These are phyloP conservation scores for Calliphora vomitoria DNA, from an alignment of 2,888 invertebrate species.

Conservation along the genomic window DNA sequence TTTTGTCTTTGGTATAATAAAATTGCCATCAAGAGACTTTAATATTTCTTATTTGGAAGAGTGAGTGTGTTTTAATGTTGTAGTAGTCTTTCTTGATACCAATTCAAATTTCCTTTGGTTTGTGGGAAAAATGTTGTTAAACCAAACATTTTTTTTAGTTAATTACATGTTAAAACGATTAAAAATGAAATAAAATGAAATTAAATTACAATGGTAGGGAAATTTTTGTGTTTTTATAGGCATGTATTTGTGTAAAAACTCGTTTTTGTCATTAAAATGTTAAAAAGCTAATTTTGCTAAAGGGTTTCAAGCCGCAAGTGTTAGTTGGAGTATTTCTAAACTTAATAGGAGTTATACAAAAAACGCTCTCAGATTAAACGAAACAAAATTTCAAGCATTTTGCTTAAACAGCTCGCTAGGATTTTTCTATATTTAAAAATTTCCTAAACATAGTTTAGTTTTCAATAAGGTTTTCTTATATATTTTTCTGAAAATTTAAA, in stretches of 20 bases:
- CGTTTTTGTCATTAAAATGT: neutral
- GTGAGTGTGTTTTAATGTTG: neutral
- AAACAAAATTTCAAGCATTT: too few species aligned
- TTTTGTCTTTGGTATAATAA: slow-evolving; percentile 53
- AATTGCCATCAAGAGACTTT: slow-evolving; percentile 53
- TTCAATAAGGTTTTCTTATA: too few species aligned
- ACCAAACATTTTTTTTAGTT: neutral
- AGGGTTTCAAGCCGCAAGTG: neutral
- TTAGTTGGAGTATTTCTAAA: neutral
- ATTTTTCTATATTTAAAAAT: too few species aligned
- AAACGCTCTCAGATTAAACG: neutral
- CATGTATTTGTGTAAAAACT: neutral
- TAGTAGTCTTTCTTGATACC: neutral
- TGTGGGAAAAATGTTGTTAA: neutral
- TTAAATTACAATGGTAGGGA: neutral
- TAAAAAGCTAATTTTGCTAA: neutral
- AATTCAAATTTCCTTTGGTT: neutral
- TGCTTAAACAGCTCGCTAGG: too few species aligned
- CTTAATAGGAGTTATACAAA: neutral
- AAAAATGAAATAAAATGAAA: slow-evolving; percentile 25
- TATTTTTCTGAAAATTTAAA: too few species aligned
- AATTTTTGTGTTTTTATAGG: neutral
- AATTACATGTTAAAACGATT: slow-evolving; percentile 40
- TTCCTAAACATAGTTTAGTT: too few species aligned
- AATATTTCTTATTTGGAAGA: neutral